Percentiles rank a stretch among this genome's conserved stretches.
phyloP scores from a whole-genome alignment of 2,113 vertebrate species.

The Ptychochromis oligacanthus region DNA sequence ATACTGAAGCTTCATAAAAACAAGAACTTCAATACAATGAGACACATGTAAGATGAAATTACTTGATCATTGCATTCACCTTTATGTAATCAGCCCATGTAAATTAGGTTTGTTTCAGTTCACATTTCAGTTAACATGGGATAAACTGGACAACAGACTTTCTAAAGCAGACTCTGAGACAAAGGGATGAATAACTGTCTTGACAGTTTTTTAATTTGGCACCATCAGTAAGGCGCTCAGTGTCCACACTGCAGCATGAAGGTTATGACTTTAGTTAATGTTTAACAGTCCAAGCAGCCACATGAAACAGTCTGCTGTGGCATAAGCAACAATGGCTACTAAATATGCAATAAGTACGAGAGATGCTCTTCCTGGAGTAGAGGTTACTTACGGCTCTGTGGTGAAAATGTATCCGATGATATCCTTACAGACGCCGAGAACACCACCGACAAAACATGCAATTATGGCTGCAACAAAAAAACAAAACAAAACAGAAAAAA shows the following conservation, averaged over 20 bases:
- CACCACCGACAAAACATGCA: slow-evolving; percentile 71
- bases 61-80: not conserved
- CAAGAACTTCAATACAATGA: not conserved
- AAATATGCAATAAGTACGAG: too few relatives aligned
- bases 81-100: not conserved
- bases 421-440: slow-evolving; percentile 72
- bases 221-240: too few relatives aligned
- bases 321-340: too few relatives aligned
- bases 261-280: not conserved
- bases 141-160: not conserved
- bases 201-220: not conserved
- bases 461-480: slow-evolving; percentile 76
- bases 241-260: not conserved
- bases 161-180: not conserved
- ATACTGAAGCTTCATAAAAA: too few relatives aligned
- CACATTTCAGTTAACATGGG: not conserved
- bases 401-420: slow-evolving; percentile 88
- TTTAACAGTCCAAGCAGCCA: not conserved
- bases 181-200: not conserved
- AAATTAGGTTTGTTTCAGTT: not conserved
- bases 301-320: not conserved
- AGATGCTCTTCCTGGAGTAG: too few relatives aligned
- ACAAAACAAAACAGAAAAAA: not conserved
- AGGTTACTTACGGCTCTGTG: slow-evolving; percentile 82
- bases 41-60: not conserved